Evolutionary conservation across 2,113 vertebrate genomes (phyloP).

Genomic region (Columba janthina): DNA sequence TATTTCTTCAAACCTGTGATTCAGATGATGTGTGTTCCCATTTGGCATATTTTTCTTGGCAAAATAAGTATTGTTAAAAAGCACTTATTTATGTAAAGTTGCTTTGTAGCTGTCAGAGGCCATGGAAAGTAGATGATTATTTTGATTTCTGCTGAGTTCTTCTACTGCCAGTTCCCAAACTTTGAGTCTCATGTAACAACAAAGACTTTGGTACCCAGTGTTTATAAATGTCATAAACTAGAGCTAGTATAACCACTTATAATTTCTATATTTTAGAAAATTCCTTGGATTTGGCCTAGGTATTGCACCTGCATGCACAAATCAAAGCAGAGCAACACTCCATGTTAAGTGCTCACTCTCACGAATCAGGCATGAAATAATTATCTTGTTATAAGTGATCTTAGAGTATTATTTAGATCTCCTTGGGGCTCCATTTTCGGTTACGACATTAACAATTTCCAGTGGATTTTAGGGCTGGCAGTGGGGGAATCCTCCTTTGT

Average conservation of each 20-base stretch:
- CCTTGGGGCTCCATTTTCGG: neutral
- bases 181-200: neutral
- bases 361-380: slow-evolving; percentile 20
- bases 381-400: neutral
- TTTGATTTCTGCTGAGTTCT: neutral
- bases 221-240: neutral
- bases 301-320: neutral
- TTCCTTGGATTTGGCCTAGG: neutral
- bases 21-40: neutral
- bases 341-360: neutral
- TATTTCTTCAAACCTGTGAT: neutral
- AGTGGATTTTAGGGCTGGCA: neutral
- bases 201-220: neutral
- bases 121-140: neutral
- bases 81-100: neutral
- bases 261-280: neutral
- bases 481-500: neutral
- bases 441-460: neutral
- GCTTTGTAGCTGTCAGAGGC: neutral
- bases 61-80: neutral
- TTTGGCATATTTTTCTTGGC: neutral
- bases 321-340: neutral
- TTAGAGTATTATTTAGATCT: neutral
- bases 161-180: neutral
- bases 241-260: neutral